Evolutionary conservation across 2,888 invertebrate genomes (phyloP).

Genomic region (Loripinus fragilis): DNA sequence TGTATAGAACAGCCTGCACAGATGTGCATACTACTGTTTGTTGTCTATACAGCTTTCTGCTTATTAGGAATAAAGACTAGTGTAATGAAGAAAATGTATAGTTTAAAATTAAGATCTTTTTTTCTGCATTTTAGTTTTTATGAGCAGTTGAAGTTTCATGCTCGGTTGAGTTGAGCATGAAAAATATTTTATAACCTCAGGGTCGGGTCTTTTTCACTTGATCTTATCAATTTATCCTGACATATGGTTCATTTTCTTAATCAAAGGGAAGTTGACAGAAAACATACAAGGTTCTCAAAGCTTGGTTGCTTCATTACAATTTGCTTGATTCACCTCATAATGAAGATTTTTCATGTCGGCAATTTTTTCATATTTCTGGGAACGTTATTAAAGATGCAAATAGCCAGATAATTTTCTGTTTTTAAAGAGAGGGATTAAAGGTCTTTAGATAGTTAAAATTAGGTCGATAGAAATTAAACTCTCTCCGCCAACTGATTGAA

Average conservation of each 20-base stretch:
- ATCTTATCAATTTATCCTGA: too few species aligned
- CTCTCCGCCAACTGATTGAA: constrained; percentile 1
- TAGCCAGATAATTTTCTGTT: constrained; percentile 20
- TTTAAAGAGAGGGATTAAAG: constrained; percentile 3
- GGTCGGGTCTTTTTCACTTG: too few species aligned
- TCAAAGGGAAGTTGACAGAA: background rate
- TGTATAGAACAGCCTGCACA: too few species aligned
- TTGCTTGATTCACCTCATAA: constrained; percentile 13
- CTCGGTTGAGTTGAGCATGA: too few species aligned
- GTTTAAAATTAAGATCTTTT: too few species aligned
- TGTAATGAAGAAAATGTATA: too few species aligned
- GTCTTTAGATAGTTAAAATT: constrained; percentile 17
- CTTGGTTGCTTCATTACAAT: constrained; percentile 18
- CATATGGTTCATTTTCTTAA: constrained; percentile 16
- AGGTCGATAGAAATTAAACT: constrained; percentile 16
- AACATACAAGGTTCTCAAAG: constrained; percentile 18
- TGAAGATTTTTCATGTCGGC: constrained; percentile 20
- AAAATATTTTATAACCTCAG: too few species aligned
- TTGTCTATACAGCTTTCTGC: too few species aligned
- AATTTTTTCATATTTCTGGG: constrained; percentile 1
- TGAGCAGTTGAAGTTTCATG: too few species aligned
- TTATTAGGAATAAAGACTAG: too few species aligned
- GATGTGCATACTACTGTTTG: too few species aligned
- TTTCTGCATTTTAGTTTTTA: too few species aligned
- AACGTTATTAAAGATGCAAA: constrained; percentile 16